Evolutionary conservation across 2,888 invertebrate genomes (phyloP).

Genomic region (Phragmatobia fuliginosa): DNA sequence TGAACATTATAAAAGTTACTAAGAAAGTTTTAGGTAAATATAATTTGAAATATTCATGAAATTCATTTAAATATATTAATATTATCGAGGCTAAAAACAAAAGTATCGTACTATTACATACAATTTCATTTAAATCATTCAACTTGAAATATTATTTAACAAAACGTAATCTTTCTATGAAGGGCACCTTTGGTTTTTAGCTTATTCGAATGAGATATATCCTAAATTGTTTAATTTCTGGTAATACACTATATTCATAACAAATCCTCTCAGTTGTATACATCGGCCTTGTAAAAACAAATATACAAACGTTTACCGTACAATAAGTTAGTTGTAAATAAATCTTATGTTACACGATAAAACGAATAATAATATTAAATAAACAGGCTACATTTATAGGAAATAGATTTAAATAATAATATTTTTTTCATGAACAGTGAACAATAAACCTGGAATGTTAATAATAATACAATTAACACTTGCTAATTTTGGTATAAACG

Average conservation of each 20-base stretch:
- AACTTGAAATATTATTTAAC: constrained; percentile 86
- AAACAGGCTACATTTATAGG: constrained; percentile 75
- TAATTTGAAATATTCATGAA: constrained; percentile 85
- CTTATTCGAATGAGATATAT: constrained; percentile 88
- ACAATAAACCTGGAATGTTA: constrained; percentile 85
- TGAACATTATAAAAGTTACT: constrained; percentile 83
- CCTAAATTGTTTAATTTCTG: constrained; percentile 85
- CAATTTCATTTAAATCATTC: constrained; percentile 84
- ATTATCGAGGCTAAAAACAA: constrained; percentile 84
- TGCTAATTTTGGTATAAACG: constrained; percentile 83
- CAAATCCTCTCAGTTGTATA: constrained; percentile 81
- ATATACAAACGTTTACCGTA: constrained; percentile 74
- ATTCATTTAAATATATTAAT: constrained; percentile 84
- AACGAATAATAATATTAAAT: constrained; percentile 78
- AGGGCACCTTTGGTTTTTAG: constrained; percentile 96
- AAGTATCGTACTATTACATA: constrained; percentile 83
- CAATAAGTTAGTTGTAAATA: constrained; percentile 85
- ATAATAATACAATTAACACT: constrained; percentile 80
- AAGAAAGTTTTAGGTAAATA: constrained; percentile 85
- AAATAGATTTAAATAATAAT: constrained; percentile 76
- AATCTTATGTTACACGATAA: constrained; percentile 83
- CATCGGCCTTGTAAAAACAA: constrained; percentile 81
- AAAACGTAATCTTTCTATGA: constrained; percentile 87
- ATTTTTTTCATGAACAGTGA: constrained; percentile 76
- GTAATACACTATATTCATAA: constrained; percentile 81